Evolutionary conservation across 2,797 vertebrate genomes (phyloP).

Genomic region (Chaunax sp.): DNA sequence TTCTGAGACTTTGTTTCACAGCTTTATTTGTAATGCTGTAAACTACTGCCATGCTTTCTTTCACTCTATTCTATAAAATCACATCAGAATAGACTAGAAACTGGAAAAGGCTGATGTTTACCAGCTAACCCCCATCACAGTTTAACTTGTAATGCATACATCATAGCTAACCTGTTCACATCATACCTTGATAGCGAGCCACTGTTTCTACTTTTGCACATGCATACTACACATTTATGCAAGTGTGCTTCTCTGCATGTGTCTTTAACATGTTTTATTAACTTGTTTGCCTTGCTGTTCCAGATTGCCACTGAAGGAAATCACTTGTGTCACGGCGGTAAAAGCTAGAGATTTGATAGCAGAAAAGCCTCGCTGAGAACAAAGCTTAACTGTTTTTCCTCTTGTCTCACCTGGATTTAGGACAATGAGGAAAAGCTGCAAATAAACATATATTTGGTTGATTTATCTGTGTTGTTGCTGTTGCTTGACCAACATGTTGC

Average conservation of each 20-base stretch:
- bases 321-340: conserved; percentile 76
- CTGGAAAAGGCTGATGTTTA: conserved; percentile 8
- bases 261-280: conserved; percentile 88
- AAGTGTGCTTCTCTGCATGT: conserved; percentile 68
- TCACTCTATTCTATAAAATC: conserved; percentile 2
- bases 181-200: conserved; percentile 12
- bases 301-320: conserved; percentile 89
- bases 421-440: conserved; percentile 61
- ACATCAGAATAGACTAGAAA: neutral
- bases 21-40: conserved; percentile 32
- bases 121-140: conserved; percentile 40
- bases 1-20: conserved; percentile 3
- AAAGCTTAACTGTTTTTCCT: conserved; percentile 61
- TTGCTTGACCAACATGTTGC: conserved; percentile 57
- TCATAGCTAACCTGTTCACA: conserved; percentile 1
- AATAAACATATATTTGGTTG: conserved; percentile 49
- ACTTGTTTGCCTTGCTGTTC: conserved; percentile 99
- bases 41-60: conserved; percentile 39
- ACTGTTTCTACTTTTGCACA: conserved; percentile 47
- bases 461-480: conserved; percentile 54
- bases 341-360: conserved; percentile 74
- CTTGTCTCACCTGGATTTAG: conserved; percentile 35
- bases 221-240: conserved; percentile 4
- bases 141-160: conserved; percentile 12
- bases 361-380: conserved; percentile 51